These are phyloP conservation scores for Tetragonisca angustula DNA, from an alignment of 2,888 invertebrate species.

Conservation along the genomic window DNA sequence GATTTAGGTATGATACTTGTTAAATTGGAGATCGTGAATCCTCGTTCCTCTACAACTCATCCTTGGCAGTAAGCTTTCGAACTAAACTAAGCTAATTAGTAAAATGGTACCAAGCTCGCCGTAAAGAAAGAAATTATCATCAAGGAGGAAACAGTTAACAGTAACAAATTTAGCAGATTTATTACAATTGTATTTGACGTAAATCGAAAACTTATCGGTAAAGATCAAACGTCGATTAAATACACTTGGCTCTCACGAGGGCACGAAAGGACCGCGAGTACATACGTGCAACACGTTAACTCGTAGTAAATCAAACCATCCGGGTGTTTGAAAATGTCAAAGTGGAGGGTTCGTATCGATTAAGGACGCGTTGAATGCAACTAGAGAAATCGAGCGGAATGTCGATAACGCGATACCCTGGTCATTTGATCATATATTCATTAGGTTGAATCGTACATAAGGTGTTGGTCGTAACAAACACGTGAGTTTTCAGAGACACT, in stretches of 20 bases:
- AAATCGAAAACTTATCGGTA: neutral
- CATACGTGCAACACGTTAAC: neutral
- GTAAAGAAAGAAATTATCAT: too few species aligned
- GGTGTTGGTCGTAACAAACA: neutral
- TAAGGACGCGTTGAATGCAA: conserved; percentile 14
- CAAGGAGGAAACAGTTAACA: too few species aligned
- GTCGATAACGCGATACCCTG: conserved; percentile 34
- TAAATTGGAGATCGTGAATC: too few species aligned
- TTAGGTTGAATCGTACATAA: neutral
- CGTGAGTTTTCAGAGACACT: too few species aligned
- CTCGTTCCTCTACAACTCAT: too few species aligned
- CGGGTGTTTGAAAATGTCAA: neutral
- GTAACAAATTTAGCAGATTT: too few species aligned
- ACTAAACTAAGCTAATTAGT: too few species aligned
- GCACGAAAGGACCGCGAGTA: neutral
- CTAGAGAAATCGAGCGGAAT: conserved; percentile 9
- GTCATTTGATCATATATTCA: conserved; percentile 26
- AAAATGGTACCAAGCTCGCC: too few species aligned
- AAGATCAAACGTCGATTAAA: neutral
- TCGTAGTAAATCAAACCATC: neutral
- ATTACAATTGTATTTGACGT: too few species aligned
- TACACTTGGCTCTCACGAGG: neutral
- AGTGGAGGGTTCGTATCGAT: conserved; percentile 20
- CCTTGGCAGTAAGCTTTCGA: too few species aligned
- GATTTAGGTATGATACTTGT: too few species aligned